Conservation (phyloP, 2,888 invertebrate genomes). For the Mesochorus sp. region DNA sequence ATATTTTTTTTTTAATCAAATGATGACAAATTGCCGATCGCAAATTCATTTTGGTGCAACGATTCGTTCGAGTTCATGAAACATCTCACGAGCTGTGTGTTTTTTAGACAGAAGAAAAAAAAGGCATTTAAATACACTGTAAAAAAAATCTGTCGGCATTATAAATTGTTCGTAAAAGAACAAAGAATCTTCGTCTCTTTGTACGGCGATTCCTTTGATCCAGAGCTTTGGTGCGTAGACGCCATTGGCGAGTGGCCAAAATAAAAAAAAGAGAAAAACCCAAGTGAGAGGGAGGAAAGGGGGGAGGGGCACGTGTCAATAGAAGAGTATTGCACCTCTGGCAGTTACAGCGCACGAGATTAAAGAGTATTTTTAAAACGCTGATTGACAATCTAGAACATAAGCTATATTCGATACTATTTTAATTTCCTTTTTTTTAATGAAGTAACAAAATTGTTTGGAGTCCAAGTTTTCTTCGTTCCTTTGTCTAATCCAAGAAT, state of each 20-base stretch:
- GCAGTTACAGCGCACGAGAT: constrained; percentile 30
- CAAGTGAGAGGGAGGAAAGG: constrained; percentile 19
- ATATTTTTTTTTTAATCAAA: no score
- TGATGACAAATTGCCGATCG: no score
- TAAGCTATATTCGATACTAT: constrained; percentile 20
- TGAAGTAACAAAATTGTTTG: no score
- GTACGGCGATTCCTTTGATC: constrained; percentile 28
- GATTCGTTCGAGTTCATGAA: no score
- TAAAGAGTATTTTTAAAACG: constrained; percentile 54
- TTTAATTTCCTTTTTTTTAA: no score
- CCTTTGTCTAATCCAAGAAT: no score
- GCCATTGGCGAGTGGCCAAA: constrained; percentile 39
- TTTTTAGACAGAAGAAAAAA: background rate
- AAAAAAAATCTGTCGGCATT: no score
- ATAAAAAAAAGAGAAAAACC: constrained; percentile 28
- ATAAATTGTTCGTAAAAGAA: constrained; percentile 32
- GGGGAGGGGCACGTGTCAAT: constrained; percentile 53
- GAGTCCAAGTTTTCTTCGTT: no score
- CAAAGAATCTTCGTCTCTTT: constrained; percentile 51
- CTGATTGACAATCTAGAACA: constrained; percentile 50
- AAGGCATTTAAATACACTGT: no score
- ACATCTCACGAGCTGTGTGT: no score
- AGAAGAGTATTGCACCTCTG: constrained; percentile 15
- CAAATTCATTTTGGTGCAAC: no score
- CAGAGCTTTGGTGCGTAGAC: constrained; percentile 34